Conservation (phyloP, 2,888 invertebrate species). For the Chloroclysta siterata region DNA sequence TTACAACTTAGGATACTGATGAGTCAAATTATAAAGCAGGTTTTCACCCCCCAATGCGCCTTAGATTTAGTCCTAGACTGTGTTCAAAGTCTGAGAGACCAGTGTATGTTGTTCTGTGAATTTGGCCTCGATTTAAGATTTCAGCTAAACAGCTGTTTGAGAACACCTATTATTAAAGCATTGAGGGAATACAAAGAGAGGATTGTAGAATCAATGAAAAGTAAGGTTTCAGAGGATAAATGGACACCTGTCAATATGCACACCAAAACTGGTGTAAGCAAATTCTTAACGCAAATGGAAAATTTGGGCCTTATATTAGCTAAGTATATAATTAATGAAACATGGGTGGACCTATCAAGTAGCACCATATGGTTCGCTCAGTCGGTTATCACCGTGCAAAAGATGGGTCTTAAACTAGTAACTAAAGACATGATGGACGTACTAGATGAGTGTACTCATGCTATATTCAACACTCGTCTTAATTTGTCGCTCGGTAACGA, state of each 20-base stretch:
- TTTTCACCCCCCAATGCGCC: constrained; percentile 95
- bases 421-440: constrained; percentile 90
- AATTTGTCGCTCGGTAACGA: constrained; percentile 79
- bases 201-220: constrained; percentile 91
- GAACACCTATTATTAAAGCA: constrained; percentile 90
- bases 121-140: constrained; percentile 96
- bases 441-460: constrained; percentile 89
- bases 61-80: constrained; percentile 94
- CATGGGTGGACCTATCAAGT: constrained; percentile 90
- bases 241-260: constrained; percentile 94
- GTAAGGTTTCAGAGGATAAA: constrained; percentile 91
- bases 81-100: constrained; percentile 91
- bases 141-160: constrained; percentile 93
- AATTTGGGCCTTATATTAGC: constrained; percentile 88
- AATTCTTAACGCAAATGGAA: constrained; percentile 89
- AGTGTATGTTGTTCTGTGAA: constrained; percentile 86
- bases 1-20: constrained; percentile 92
- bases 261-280: constrained; percentile 88
- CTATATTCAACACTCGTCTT: constrained; percentile 90
- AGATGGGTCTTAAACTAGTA: constrained; percentile 90
- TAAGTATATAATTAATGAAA: constrained; percentile 86
- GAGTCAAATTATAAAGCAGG: constrained; percentile 93
- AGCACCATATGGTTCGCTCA: constrained; percentile 93
- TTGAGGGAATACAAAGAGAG: constrained; percentile 92
- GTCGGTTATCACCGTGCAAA: constrained; percentile 89